phyloP scores from a whole-genome alignment of 1,140 invertebrate species.

The Apis florea region DNA sequence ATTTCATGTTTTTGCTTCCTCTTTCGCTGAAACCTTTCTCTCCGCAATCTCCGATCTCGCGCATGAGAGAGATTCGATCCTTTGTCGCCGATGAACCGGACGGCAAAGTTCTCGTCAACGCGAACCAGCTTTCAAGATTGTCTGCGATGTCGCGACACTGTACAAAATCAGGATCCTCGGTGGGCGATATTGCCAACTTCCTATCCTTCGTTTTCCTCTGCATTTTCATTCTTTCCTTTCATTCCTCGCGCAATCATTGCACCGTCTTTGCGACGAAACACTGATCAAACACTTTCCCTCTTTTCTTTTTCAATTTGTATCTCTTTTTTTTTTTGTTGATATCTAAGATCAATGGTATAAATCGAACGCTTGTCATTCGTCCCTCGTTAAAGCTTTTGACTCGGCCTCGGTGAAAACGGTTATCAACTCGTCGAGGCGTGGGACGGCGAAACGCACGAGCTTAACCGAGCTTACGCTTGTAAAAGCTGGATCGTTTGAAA shows the following conservation, averaged over 20 bases:
- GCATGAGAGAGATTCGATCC: conserved; percentile 35
- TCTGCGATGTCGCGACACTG: conserved; percentile 50
- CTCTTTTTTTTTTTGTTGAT: not conserved
- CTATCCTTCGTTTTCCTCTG: conserved; percentile 13
- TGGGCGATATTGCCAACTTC: conserved; percentile 59
- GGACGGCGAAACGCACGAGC: not conserved
- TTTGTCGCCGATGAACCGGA: conserved; percentile 51
- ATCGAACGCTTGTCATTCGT: no score
- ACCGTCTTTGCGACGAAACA: conserved; percentile 14
- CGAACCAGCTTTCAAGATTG: conserved; percentile 60
- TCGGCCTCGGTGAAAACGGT: not conserved
- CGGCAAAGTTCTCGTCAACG: conserved; percentile 47
- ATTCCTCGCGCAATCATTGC: not conserved
- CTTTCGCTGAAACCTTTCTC: conserved; percentile 16
- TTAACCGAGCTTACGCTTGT: conserved; percentile 26
- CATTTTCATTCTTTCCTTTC: conserved; percentile 16
- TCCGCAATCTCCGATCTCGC: conserved; percentile 35
- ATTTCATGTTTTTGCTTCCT: conserved; percentile 11
- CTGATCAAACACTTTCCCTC: conserved; percentile 36
- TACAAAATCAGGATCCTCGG: conserved; percentile 53
- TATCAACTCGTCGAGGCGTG: not conserved
- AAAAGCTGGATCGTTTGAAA: not conserved
- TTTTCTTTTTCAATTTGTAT: not conserved
- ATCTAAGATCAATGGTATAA: no score
- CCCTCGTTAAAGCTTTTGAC: conserved; percentile 16